These are phyloP conservation scores for Leguminivora glycinivorella DNA, from an alignment of 1,140 invertebrate genomes.

Conservation along the genomic window DNA sequence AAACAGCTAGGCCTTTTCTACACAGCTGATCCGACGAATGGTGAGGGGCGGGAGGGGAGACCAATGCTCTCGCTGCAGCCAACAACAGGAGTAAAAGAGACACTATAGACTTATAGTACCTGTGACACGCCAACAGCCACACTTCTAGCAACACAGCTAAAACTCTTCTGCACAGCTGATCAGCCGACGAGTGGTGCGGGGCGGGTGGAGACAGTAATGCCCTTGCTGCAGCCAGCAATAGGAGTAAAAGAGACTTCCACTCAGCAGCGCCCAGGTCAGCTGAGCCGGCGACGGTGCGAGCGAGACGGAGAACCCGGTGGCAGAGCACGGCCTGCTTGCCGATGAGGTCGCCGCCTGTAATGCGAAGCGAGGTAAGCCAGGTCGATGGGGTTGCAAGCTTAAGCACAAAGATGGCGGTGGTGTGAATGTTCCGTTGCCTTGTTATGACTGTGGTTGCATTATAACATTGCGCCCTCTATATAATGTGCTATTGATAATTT, in stretches of 20 bases:
- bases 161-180: conserved; percentile 96
- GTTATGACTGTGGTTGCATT: too few relatives aligned
- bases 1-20: conserved; percentile 94
- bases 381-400: conserved; percentile 44
- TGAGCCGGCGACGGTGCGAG: conserved; percentile 92
- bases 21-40: conserved; percentile 97
- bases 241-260: conserved; percentile 94
- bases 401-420: too few relatives aligned
- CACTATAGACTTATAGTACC: conserved; percentile 46
- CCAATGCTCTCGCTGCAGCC: conserved; percentile 94
- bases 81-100: conserved; percentile 93
- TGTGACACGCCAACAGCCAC: conserved; percentile 94
- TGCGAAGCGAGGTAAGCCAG: conserved; percentile 8
- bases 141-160: conserved; percentile 96
- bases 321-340: conserved; percentile 97
- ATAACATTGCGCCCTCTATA: too few relatives aligned
- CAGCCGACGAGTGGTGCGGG: conserved; percentile 95
- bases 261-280: conserved; percentile 91
- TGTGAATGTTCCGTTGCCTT: too few relatives aligned
- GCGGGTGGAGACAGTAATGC: conserved; percentile 94
- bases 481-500: too few relatives aligned
- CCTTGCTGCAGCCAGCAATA: conserved; percentile 95
- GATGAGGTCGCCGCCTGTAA: conserved; percentile 89
- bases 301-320: conserved; percentile 93
- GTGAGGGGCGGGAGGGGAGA: conserved; percentile 94